Evolutionary conservation across 2,113 vertebrate species (phyloP).

Genomic region (Rhinogobius similis): DNA sequence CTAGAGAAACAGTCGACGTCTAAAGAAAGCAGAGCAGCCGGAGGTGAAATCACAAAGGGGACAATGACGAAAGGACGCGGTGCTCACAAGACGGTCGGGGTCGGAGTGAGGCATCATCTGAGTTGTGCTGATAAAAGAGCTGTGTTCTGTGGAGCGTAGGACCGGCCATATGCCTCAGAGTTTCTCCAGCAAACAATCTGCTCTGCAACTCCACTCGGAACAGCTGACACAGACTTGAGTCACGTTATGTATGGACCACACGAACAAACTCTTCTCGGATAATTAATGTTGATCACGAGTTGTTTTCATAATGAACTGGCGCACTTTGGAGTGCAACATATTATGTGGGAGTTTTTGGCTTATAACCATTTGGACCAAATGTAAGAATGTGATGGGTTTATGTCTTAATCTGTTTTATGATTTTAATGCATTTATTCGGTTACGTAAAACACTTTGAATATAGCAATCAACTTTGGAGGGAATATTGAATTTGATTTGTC

Average conservation of each 20-base stretch:
- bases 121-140: slow-evolving; percentile 21
- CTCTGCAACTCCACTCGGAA: not conserved
- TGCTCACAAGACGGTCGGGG: slow-evolving; percentile 20
- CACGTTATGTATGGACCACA: not conserved
- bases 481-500: too few relatives aligned
- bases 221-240: not conserved
- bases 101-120: slow-evolving; percentile 23
- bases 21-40: not conserved
- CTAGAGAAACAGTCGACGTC: not conserved
- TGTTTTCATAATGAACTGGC: not conserved
- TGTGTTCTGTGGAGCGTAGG: slow-evolving; percentile 13
- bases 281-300: not conserved
- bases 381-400: not conserved
- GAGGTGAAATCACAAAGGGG: not conserved
- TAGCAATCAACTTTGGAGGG: too few relatives aligned
- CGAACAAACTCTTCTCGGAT: not conserved
- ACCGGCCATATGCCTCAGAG: slow-evolving; percentile 1
- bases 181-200: slow-evolving; percentile 8
- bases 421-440: too few relatives aligned
- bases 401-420: too few relatives aligned
- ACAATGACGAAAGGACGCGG: not conserved
- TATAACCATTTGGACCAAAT: too few relatives aligned
- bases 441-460: too few relatives aligned
- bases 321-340: not conserved
- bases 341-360: too few relatives aligned